Conservation (phyloP, 2,888 invertebrate genomes). For the Thumatha senex region DNA sequence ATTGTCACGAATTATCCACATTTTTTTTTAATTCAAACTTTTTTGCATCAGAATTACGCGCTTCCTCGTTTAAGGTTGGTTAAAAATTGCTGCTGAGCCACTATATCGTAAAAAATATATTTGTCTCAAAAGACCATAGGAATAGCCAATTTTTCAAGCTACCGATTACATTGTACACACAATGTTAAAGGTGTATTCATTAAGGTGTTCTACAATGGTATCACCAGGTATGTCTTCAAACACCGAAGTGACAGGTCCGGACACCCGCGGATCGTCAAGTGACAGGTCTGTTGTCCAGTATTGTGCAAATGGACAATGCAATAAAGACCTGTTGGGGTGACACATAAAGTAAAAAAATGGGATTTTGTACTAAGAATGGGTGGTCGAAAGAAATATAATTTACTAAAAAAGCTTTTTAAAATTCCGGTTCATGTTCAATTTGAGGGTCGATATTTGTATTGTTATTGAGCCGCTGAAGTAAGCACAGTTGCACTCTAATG, state of each 20-base stretch:
- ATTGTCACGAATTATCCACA: too few relatives aligned
- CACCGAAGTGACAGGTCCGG: slow-evolving; percentile 18
- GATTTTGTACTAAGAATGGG: slow-evolving; percentile 3
- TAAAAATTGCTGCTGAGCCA: not conserved
- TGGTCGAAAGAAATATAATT: not conserved
- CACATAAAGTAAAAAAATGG: slow-evolving; percentile 1
- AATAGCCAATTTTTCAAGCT: slow-evolving; percentile 15
- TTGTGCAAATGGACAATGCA: slow-evolving; percentile 11
- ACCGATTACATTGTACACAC: slow-evolving; percentile 10
- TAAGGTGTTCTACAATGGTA: slow-evolving; percentile 9
- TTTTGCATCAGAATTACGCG: too few relatives aligned
- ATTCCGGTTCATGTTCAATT: not conserved
- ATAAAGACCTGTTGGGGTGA: slow-evolving; percentile 10
- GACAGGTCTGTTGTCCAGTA: not conserved
- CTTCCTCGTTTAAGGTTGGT: too few relatives aligned
- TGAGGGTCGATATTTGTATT: not conserved
- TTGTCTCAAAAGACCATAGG: not conserved
- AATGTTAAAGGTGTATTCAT: slow-evolving; percentile 15
- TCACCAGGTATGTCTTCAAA: slow-evolving; percentile 23
- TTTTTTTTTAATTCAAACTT: too few relatives aligned
- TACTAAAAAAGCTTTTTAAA: not conserved
- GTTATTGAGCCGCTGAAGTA: too few relatives aligned
- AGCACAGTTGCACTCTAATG: too few relatives aligned
- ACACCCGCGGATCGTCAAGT: slow-evolving; percentile 25
- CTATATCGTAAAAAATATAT: not conserved